Conservation (phyloP, 1,140 invertebrate genomes). For the Megathymus violae region DNA sequence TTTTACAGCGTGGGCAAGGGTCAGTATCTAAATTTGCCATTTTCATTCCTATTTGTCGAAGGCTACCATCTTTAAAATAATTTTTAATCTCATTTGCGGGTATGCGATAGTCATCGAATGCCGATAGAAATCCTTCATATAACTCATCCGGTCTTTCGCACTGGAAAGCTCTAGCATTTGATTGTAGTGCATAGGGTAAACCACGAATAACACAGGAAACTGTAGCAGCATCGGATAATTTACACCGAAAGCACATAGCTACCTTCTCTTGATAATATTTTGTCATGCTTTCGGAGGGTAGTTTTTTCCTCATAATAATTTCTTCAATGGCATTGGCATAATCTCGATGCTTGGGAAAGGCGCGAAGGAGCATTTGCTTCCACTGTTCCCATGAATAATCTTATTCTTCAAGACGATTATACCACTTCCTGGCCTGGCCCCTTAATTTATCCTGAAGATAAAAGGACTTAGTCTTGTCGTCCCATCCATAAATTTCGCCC, state of each 20-base stretch:
- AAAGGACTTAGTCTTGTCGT: conserved; percentile 28
- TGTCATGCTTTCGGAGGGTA: conserved; percentile 3
- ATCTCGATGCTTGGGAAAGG: conserved; percentile 38
- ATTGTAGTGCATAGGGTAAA: background rate
- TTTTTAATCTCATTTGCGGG: background rate
- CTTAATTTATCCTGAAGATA: conserved; percentile 34
- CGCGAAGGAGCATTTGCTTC: conserved; percentile 32
- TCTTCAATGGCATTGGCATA: conserved; percentile 28
- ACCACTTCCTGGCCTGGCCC: conserved; percentile 11
- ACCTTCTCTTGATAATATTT: conserved; percentile 23
- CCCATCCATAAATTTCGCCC: conserved; percentile 33
- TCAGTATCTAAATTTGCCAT: conserved; percentile 33
- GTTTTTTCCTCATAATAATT: conserved; percentile 14
- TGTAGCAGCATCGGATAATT: conserved; percentile 9
- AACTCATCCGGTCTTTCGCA: conserved; percentile 50
- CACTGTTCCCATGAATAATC: conserved; percentile 13
- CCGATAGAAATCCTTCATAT: conserved; percentile 49
- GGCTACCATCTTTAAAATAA: conserved; percentile 3
- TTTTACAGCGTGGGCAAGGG: conserved; percentile 46
- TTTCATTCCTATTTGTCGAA: background rate
- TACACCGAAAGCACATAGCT: conserved; percentile 13
- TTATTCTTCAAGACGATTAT: conserved; percentile 7
- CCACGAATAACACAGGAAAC: conserved; percentile 11
- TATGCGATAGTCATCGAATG: conserved; percentile 40
- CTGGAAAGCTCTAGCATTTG: conserved; percentile 43